Conservation (phyloP, 2,888 invertebrate species). For the Oscheius onirici region DNA sequence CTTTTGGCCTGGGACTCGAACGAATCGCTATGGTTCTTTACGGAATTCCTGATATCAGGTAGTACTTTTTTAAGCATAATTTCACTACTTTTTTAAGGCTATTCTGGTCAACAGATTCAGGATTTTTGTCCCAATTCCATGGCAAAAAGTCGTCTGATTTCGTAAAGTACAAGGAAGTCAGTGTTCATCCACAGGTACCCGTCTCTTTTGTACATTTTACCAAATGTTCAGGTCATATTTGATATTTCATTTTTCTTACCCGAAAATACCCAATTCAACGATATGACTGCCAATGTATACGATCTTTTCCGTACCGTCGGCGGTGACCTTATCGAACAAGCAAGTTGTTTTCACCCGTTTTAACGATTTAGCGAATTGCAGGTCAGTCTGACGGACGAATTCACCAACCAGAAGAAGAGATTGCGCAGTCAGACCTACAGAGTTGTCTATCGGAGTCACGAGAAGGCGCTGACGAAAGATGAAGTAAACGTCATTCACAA, state of each 20-base stretch:
- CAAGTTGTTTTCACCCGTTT: constrained; percentile 48
- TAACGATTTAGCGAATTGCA: constrained; percentile 23
- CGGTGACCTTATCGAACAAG: constrained; percentile 93
- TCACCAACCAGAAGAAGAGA: constrained; percentile 84
- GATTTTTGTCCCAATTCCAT: constrained; percentile 89
- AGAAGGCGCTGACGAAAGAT: constrained; percentile 84
- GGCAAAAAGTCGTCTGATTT: constrained; percentile 78
- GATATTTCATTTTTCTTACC: constrained; percentile 98
- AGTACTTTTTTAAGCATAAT: not conserved
- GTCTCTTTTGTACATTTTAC: not conserved
- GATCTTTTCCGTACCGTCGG: constrained; percentile 88
- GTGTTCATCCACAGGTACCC: constrained; percentile 64
- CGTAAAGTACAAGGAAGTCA: constrained; percentile 63
- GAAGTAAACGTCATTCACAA: constrained; percentile 76
- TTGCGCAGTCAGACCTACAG: constrained; percentile 86
- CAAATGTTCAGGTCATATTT: constrained; percentile 61
- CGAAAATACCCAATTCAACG: constrained; percentile 45
- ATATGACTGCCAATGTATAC: constrained; percentile 77
- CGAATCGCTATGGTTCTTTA: constrained; percentile 94
- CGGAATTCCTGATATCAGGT: constrained; percentile 87
- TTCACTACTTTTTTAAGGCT: constrained; percentile 76
- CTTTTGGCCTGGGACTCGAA: constrained; percentile 95
- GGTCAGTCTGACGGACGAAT: constrained; percentile 80
- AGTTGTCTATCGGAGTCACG: constrained; percentile 91
- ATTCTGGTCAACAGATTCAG: constrained; percentile 93